Evolutionary conservation across 2,888 invertebrate genomes (phyloP).

Genomic region (Barypeithes pellucidus): DNA sequence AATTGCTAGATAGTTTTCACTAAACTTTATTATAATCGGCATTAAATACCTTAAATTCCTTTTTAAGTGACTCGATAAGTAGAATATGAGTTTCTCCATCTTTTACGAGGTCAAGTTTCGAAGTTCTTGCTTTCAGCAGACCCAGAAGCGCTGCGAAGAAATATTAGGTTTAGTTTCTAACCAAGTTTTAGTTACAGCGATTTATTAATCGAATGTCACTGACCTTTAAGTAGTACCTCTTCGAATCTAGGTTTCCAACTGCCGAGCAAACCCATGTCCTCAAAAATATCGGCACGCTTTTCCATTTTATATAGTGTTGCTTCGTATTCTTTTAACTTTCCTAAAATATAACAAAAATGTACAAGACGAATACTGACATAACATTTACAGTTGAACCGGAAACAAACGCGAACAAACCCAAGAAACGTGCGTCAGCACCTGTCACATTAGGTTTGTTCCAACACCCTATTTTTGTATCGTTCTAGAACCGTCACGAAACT

Average conservation of each 20-base stretch:
- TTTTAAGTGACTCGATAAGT: conserved; percentile 76
- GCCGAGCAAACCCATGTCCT: conserved; percentile 73
- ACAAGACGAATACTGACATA: too few relatives aligned
- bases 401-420: too few relatives aligned
- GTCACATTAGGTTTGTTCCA: neutral
- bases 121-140: conserved; percentile 69
- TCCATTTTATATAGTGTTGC: conserved; percentile 74
- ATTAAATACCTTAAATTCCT: conserved; percentile 79
- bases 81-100: conserved; percentile 74
- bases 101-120: conserved; percentile 65
- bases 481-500: too few relatives aligned
- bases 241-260: conserved; percentile 77
- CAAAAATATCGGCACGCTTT: conserved; percentile 68
- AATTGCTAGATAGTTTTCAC: too few relatives aligned
- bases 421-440: too few relatives aligned
- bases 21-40: too few relatives aligned
- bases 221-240: conserved; percentile 74
- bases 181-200: neutral
- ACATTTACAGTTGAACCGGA: too few relatives aligned
- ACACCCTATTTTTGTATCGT: too few relatives aligned
- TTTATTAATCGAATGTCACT: neutral
- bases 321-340: conserved; percentile 71
- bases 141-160: conserved; percentile 67
- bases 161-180: neutral
- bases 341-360: conserved; percentile 40